Base-by-base conservation (phyloP, 2,888 invertebrate species). In the Onchidella celtica region DNA sequence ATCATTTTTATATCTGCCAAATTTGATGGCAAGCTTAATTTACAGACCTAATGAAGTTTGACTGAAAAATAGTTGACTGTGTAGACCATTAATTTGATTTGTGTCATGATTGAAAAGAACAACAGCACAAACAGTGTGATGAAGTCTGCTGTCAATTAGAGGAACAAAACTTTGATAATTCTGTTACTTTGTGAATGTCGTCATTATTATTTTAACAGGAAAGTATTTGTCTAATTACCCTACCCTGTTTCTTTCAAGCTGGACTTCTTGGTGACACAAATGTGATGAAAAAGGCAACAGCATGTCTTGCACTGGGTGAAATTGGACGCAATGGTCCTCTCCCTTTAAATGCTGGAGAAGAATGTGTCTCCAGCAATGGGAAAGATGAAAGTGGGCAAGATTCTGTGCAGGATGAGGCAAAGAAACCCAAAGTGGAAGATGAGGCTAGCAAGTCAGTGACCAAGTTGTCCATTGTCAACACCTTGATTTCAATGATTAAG, bases 321-420 rank as follows among this genome's bases (percentile, higher is more conserved):
- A 95, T 97, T 63, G 96, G 96, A 2, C 95, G 96, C 85, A 95
- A 95, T 83, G 95, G 95, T 63, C 94, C 95, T 17, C 93, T 97
- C 59, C 97, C 97, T 0, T 94, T 97, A 87, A 91, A 92, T 68
- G 84, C 95, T 94, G 66, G 93, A 93, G 88, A 93, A 92, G 87
- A 95, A n/a, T 86, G 72, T 3, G 83, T 84, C 24, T 79, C 66
- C 1, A 24, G 40, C 17, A 65, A 65, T 34, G 72, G 72, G 40
- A 34, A 38, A 63, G 66, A 76, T n/a, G 76, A 76, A 34, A 14
- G 47, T n/a, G 55, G 14, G 14, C 32, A 38, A 32, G 21, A 9
- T 21, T 47, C 32, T 2, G 55, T 34, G 24, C 9, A 55, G 14
- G 68, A 68, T 11, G 68, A 57, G 14, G 24, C 77, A 57, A 57